These are phyloP conservation scores for Gallinago stenura DNA, from an alignment of 2,797 vertebrate species.

Conservation along the genomic window DNA sequence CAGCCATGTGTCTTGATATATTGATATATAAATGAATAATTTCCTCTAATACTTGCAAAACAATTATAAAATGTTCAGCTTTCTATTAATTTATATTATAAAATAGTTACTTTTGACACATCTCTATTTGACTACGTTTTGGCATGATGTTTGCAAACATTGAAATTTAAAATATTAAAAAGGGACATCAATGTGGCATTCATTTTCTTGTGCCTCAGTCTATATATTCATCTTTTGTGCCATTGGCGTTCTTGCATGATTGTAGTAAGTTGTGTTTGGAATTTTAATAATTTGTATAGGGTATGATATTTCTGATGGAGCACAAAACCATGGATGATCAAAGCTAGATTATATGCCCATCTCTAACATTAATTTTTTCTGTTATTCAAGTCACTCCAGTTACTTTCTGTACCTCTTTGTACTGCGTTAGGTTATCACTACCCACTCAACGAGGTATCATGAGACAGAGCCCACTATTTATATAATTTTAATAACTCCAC, in stretches of 20 bases:
- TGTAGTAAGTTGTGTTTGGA: conserved; percentile 21
- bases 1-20: not conserved
- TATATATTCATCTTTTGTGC: conserved; percentile 42
- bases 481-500: not conserved
- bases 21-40: not conserved
- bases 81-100: not conserved
- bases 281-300: not conserved
- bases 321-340: not conserved
- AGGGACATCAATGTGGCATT: not conserved
- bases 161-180: not conserved
- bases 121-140: not conserved
- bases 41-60: not conserved
- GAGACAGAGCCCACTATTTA: not conserved
- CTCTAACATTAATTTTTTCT: not conserved
- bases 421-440: not conserved
- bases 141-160: not conserved
- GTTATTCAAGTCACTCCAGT: not conserved
- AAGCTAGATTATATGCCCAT: not conserved
- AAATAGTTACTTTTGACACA: not conserved
- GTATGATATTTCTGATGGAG: not conserved
- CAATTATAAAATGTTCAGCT: not conserved
- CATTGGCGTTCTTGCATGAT: conserved; percentile 20
- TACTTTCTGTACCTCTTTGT: not conserved
- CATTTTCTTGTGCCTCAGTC: conserved; percentile 39
- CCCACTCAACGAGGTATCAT: not conserved